Conservation (phyloP, 2,888 invertebrate species). For the Euclidia mi region DNA sequence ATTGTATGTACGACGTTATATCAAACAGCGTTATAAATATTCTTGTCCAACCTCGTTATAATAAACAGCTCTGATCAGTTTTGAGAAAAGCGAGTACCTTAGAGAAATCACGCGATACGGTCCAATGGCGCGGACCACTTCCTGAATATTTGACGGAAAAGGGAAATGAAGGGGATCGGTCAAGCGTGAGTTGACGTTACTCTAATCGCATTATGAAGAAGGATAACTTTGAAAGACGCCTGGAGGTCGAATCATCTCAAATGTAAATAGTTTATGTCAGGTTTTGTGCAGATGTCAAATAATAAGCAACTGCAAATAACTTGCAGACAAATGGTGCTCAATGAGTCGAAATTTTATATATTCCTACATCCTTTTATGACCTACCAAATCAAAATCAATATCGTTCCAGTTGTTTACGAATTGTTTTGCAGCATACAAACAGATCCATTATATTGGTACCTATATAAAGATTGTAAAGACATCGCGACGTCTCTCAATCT, state of each 20-base stretch:
- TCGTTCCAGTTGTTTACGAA: no score
- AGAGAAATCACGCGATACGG: constrained; percentile 56
- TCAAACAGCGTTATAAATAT: not conserved
- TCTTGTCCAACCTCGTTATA: constrained; percentile 6
- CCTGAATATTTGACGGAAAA: constrained; percentile 57
- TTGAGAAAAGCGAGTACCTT: constrained; percentile 43
- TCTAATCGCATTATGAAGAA: constrained; percentile 41
- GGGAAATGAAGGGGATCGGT: no score
- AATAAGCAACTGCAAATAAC: no score
- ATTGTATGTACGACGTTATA: not conserved
- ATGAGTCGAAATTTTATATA: no score
- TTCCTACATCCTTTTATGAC: no score
- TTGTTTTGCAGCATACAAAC: no score
- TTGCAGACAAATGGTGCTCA: no score
- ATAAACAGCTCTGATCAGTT: constrained; percentile 34
- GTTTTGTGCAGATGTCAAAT: constrained; percentile 5
- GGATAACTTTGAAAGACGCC: constrained; percentile 21
- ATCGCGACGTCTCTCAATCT: no score
- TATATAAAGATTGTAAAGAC: no score
- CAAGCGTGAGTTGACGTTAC: constrained; percentile 43
- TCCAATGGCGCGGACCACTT: constrained; percentile 37
- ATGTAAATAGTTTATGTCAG: not conserved
- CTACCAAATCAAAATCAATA: no score
- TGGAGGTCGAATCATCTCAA: constrained; percentile 24
- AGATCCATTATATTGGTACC: no score